Evolutionary conservation across 2,888 invertebrate genomes (phyloP), one percentile per base, ranked within the genome.

Genomic region (Nephrotoma guestfalica): DNA sequence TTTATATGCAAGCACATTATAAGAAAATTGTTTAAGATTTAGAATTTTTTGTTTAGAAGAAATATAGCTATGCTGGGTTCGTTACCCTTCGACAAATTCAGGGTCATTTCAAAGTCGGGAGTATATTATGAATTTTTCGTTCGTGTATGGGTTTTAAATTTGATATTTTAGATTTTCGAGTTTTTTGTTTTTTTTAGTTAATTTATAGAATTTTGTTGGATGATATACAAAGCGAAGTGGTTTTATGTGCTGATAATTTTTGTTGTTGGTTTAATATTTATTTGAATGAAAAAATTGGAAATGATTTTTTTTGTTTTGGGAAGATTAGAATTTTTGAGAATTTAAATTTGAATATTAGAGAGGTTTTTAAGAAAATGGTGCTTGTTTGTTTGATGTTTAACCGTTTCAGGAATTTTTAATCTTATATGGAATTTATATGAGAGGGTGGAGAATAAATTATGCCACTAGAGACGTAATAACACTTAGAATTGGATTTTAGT

Each of bases 41-140:
- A 71, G 30, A 71, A 0, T 51, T 71, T 18, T 11, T 71, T 71
- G 71, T 71, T 71, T 71, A 71, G 30, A 71, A 71, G 71, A 71
- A 71, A 71, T 71, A 71, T 30, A 30, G 71, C 71, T 71, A 51
- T 51, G 42, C 41, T 41, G 41, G 84, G 84, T 41, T 84, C 84
- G 84, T 84, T 84, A 84, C 84, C 84, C 84, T 71, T 42, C 84
- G 42, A 84, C 84, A 84, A 84, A 84, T 84, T 84, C 84, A 84
- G 41, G 84, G 84, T 84, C 84, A 84, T 84, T 84, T 84, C 84
- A 84, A 84, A 84, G 84, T 84, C 84, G 42, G 84, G 41, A n/a
- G 40, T 84, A 41, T 84, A 41, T 84, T 84, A 15, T 41, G 41
- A 41, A 41, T 84, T 84, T 71, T 15, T n/a, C 40, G 30, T 84